Conservation (phyloP, 2,113 vertebrate species). For the Perccottus glenii region DNA sequence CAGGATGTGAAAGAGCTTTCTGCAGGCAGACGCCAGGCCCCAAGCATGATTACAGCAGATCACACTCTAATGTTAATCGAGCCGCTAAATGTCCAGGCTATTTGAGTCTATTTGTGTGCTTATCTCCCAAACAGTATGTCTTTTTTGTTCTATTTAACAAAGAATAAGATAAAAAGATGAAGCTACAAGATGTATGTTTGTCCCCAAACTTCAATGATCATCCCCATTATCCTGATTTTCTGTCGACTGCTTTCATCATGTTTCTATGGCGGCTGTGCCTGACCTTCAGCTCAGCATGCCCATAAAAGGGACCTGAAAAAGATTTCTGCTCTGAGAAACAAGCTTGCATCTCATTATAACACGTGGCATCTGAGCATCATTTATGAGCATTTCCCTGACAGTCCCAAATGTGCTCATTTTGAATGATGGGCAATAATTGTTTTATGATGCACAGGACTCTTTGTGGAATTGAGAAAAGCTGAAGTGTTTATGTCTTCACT, state of each 20-base stretch:
- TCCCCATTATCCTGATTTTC: slow-evolving; percentile 30
- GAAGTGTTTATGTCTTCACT: slow-evolving; percentile 28
- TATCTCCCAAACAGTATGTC: not conserved
- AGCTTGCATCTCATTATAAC: slow-evolving; percentile 45
- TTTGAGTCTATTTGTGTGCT: slow-evolving; percentile 34
- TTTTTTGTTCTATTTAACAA: slow-evolving; percentile 31
- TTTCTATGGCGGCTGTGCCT: not conserved
- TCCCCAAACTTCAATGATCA: slow-evolving; percentile 9
- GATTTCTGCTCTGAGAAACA: slow-evolving; percentile 32
- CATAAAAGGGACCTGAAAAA: slow-evolving; percentile 28
- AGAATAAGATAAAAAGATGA: slow-evolving; percentile 23
- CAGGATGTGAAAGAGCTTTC: slow-evolving; percentile 53
- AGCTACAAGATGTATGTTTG: slow-evolving; percentile 13
- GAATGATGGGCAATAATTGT: slow-evolving; percentile 46
- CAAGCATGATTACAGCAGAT: slow-evolving; percentile 60
- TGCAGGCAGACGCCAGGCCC: slow-evolving; percentile 45
- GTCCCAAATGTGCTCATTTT: slow-evolving; percentile 25
- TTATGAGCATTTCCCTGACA: slow-evolving; percentile 42
- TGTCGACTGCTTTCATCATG: slow-evolving; percentile 44
- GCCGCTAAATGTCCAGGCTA: slow-evolving; percentile 48
- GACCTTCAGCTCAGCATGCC: slow-evolving; percentile 15
- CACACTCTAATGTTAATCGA: slow-evolving; percentile 54
- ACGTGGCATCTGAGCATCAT: slow-evolving; percentile 15
- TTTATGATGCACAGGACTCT: slow-evolving; percentile 35
- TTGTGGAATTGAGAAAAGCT: slow-evolving; percentile 10